Conservation (phyloP, 2,113 vertebrate genomes). For the Cheilinus undulatus region DNA sequence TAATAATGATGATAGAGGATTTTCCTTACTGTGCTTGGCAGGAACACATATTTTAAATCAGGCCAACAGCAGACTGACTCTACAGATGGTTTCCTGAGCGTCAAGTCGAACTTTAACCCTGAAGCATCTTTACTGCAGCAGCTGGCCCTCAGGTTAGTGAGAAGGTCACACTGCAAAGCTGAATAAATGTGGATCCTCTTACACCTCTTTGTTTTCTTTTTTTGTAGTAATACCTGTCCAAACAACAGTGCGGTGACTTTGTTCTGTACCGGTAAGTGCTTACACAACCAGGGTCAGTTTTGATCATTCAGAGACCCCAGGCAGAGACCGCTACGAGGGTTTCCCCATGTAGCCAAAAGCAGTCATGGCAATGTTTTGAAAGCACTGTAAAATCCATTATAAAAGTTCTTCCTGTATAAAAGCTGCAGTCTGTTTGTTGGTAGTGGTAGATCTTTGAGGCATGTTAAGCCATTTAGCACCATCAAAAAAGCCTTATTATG, state of each 20-base stretch:
- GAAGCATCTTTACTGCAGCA: conserved; percentile 52
- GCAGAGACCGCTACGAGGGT: too few relatives aligned
- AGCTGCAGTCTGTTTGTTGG: too few relatives aligned
- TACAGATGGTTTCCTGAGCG: conserved; percentile 41
- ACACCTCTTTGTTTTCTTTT: not conserved
- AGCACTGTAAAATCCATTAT: too few relatives aligned
- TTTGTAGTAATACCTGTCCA: conserved; percentile 60
- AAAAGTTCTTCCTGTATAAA: too few relatives aligned
- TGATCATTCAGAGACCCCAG: too few relatives aligned
- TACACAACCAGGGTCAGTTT: not conserved
- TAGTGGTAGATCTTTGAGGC: too few relatives aligned
- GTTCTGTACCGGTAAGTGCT: conserved; percentile 69
- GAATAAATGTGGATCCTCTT: not conserved
- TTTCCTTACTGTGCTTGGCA: conserved; percentile 21
- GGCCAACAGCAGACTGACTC: conserved; percentile 28
- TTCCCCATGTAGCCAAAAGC: too few relatives aligned
- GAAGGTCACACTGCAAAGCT: not conserved
- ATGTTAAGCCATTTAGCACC: too few relatives aligned
- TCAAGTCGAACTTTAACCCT: conserved; percentile 36
- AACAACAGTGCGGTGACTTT: conserved; percentile 65
- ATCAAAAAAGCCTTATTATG: too few relatives aligned
- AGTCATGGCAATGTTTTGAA: too few relatives aligned
- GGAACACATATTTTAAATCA: conserved; percentile 63
- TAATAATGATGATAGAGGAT: too few relatives aligned
- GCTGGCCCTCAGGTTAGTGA: conserved; percentile 60